Percentiles rank a stretch among this genome's conserved stretches.
phyloP scores from a whole-genome alignment of 2,797 vertebrate genomes.

The Ceryle rudis region DNA sequence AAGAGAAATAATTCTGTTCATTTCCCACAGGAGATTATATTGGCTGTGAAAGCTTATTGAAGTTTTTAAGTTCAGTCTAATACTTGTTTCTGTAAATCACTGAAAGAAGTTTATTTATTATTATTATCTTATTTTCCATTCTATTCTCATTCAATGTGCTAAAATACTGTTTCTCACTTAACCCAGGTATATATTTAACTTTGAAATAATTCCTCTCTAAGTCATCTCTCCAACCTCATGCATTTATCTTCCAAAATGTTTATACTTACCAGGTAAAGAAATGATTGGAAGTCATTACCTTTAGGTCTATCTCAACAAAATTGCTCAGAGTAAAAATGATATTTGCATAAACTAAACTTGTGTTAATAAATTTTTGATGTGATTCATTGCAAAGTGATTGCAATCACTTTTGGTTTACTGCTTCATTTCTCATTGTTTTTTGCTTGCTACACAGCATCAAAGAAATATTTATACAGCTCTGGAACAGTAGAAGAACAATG shows the following conservation, averaged over 20 bases:
- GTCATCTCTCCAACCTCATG: background rate
- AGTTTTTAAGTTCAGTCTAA: background rate
- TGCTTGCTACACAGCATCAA: background rate
- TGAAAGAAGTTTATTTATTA: background rate
- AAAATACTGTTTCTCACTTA: background rate
- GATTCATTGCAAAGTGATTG: background rate
- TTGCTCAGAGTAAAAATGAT: background rate
- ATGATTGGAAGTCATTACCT: background rate
- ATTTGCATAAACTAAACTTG: background rate
- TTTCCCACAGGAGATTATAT: background rate
- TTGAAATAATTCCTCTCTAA: background rate
- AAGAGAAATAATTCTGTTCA: background rate
- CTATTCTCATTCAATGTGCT: fast-evolving
- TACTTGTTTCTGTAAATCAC: background rate
- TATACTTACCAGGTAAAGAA: background rate
- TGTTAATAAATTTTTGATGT: background rate
- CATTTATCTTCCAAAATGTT: background rate
- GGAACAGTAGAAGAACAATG: background rate
- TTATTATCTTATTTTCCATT: background rate
- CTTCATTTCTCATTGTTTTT: background rate
- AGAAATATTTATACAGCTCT: background rate
- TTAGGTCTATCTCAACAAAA: background rate
- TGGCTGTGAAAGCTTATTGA: background rate
- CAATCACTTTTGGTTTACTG: background rate
- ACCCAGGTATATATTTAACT: background rate